Evolutionary conservation across 2,113 vertebrate genomes (phyloP), one percentile per base, ranked within the genome.

Genomic region (Ariopsis seemanni): DNA sequence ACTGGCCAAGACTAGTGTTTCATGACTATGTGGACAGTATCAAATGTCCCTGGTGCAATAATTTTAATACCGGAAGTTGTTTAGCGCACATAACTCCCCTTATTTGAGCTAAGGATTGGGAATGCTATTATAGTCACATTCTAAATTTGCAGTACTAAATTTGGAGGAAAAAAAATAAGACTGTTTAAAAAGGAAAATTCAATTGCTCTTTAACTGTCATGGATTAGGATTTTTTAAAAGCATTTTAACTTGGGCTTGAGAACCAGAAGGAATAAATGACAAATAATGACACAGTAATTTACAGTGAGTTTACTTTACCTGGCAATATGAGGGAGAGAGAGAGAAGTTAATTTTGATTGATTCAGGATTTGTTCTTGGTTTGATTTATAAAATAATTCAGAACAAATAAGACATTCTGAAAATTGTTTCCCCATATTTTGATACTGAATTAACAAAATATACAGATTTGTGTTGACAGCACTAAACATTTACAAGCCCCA

Each of bases 401-500:
- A 85, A 60, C 63, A 77, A 60, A 69, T 7, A n/a, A 80, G 34
- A 87, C 81, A 89, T 62, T 89, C 77, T 81, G 53, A 15, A 84
- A 75, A 82, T 42, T 12, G 7, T 83, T 80, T 86, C 75, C 53
- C 8, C 5, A 78, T 50, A 72, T 30, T 86, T 55, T 88, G 86
- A 90, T 81, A 83, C 25, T 50, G 27, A 78, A 69, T 71, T 86
- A 72, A 86, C 80, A 81, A 88, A 90, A 86, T 67, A 83, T 87
- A 90, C 67, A 90, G 58, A 90, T 88, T 90, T 78, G 62, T 72
- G 74, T 88, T 83, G 72, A 83, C 86, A 62, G 52, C 77, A 60
- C 77, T 72, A 84, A 86, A 85, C 12, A 82, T 82, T 48, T 78
- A 87, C 88, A 84, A 87, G 75, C 75, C 82, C 71, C 62, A 57